Percentiles rank a stretch among this genome's conserved stretches.
Conservation (phyloP, 1,140 invertebrate genomes). For the Pinna nobilis region DNA sequence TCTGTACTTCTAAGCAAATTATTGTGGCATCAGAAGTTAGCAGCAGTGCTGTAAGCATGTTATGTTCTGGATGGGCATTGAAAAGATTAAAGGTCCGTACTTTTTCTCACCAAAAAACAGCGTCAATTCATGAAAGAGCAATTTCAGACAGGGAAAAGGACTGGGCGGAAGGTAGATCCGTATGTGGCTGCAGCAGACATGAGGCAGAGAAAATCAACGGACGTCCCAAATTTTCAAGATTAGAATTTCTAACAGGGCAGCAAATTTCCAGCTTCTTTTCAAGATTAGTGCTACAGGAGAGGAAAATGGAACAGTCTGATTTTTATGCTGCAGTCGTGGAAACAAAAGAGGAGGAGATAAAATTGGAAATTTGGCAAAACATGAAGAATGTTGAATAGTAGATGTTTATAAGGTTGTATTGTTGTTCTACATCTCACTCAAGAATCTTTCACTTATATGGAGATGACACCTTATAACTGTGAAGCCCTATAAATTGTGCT, state of each 20-base stretch:
- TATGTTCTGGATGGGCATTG: background rate
- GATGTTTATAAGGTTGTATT: too few species aligned
- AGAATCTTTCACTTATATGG: too few species aligned
- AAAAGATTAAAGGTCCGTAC: background rate
- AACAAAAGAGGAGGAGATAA: background rate
- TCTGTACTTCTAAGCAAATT: background rate
- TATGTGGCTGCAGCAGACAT: slow-evolving; percentile 11
- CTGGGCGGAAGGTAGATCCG: slow-evolving; percentile 2
- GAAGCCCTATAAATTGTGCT: too few species aligned
- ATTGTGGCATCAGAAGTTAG: background rate
- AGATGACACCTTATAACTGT: too few species aligned
- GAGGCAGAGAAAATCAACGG: background rate
- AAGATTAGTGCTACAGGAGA: background rate
- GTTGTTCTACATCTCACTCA: too few species aligned
- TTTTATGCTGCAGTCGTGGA: background rate
- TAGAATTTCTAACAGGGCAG: slow-evolving; percentile 15
- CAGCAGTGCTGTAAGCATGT: background rate
- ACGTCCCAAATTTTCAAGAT: background rate
- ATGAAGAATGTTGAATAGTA: too few species aligned
- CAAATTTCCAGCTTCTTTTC: slow-evolving; percentile 9
- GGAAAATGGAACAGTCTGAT: background rate
- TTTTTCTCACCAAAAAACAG: background rate
- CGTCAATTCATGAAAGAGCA: background rate
- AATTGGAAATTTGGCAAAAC: too few species aligned
- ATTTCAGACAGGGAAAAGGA: background rate